A percentile compares a stretch with the other conserved stretches of the same genome.
Conservation (phyloP, 2,113 vertebrate species). For the Furnarius figulus region DNA sequence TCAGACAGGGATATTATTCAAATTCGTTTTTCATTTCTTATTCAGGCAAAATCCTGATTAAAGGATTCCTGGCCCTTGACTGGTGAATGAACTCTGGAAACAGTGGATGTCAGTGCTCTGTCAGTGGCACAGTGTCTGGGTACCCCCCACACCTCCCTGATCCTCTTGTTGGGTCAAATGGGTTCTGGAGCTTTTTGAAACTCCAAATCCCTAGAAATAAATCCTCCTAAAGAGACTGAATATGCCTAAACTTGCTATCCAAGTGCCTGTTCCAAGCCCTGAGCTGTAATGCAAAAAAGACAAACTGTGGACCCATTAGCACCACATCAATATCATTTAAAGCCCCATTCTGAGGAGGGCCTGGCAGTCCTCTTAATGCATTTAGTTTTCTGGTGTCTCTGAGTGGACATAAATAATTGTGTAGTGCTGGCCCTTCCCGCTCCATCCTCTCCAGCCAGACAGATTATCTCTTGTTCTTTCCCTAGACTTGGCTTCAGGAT, state of each 20-base stretch:
- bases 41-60: not conserved
- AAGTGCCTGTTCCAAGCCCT: not conserved
- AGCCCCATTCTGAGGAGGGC: conserved; percentile 51
- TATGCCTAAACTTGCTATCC: not conserved
- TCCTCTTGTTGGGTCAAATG: not conserved
- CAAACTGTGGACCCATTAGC: conserved; percentile 62
- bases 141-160: not conserved
- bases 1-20: not conserved
- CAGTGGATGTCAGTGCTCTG: not conserved
- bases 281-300: conserved; percentile 25
- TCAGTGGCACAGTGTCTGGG: not conserved
- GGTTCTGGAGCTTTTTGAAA: not conserved
- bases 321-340: conserved; percentile 75
- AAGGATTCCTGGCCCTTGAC: not conserved
- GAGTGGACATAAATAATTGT: conserved; percentile 58
- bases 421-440: not conserved
- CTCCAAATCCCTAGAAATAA: not conserved
- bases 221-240: not conserved
- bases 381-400: conserved; percentile 44
- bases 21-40: not conserved
- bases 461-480: conserved; percentile 62
- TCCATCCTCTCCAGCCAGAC: conserved; percentile 50
- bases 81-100: not conserved
- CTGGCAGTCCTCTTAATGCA: conserved; percentile 54
- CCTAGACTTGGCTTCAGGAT: conserved; percentile 71